Evolutionary conservation across 2,113 vertebrate genomes (phyloP).

Genomic region (Parotia lawesii): DNA sequence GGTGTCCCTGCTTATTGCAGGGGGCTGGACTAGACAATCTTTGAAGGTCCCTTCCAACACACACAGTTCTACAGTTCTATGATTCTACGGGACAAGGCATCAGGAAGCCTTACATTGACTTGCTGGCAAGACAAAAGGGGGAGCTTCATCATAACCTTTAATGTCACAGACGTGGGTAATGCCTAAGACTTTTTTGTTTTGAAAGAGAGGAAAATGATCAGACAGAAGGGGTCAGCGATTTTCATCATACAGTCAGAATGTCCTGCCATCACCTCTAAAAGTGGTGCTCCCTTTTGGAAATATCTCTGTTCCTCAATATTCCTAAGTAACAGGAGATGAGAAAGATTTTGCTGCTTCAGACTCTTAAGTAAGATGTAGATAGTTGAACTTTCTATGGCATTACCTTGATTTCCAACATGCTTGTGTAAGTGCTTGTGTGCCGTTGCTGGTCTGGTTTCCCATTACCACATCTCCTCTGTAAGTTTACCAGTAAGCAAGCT

Average conservation of each 20-base stretch:
- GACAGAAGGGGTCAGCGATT: neutral
- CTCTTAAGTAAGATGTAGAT: neutral
- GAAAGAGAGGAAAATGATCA: neutral
- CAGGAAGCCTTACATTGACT: neutral
- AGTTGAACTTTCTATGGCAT: neutral
- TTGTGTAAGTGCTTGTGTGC: neutral
- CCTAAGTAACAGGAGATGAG: neutral
- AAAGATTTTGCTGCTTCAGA: neutral
- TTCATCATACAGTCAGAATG: neutral
- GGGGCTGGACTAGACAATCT: neutral
- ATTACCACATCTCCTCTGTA: neutral
- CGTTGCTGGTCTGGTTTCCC: neutral
- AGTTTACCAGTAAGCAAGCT: constrained; percentile 29
- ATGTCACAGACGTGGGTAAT: neutral
- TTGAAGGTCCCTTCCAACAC: neutral
- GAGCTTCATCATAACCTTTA: neutral
- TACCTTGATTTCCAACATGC: neutral
- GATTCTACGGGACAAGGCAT: neutral
- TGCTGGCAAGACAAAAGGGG: rapidly evolving
- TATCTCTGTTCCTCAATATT: neutral
- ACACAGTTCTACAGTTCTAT: neutral
- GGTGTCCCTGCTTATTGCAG: neutral
- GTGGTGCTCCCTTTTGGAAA: neutral
- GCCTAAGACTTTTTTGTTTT: neutral
- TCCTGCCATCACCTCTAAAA: neutral